These are phyloP conservation scores for Microtus montanus DNA, from an alignment of 2,113 vertebrate genomes.

Conservation along the genomic window DNA sequence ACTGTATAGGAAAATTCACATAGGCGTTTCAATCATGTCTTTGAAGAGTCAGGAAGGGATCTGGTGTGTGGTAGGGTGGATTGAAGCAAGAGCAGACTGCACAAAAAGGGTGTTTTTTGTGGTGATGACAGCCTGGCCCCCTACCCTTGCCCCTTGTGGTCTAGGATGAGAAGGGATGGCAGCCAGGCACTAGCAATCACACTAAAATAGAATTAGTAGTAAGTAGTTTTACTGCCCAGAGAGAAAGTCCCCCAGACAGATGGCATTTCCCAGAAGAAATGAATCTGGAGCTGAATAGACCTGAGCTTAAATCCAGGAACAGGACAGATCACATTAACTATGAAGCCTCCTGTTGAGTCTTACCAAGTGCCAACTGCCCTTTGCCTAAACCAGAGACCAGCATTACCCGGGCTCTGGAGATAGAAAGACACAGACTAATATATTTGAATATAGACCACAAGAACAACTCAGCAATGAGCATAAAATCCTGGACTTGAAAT, in stretches of 20 bases:
- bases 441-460: not conserved
- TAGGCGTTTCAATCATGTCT: not conserved
- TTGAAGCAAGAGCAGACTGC: not conserved
- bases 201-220: slow-evolving; percentile 20
- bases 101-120: not conserved
- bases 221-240: slow-evolving; percentile 5
- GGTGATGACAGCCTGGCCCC: not conserved
- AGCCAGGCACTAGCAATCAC: not conserved
- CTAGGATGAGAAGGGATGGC: not conserved
- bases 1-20: not conserved
- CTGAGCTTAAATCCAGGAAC: not conserved
- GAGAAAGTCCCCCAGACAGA: slow-evolving; percentile 11
- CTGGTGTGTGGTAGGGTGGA: not conserved
- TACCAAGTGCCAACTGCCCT: not conserved
- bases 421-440: not conserved
- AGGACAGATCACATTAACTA: not conserved
- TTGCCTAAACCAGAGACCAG: not conserved
- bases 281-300: not conserved
- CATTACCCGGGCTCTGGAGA: rapidly evolving
- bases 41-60: not conserved
- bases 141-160: not conserved
- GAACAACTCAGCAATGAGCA: not conserved
- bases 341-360: not conserved
- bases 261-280: not conserved
- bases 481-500: not conserved